phyloP scores from a whole-genome alignment of 2,888 invertebrate genomes.

The Therioaphis trifolii region DNA sequence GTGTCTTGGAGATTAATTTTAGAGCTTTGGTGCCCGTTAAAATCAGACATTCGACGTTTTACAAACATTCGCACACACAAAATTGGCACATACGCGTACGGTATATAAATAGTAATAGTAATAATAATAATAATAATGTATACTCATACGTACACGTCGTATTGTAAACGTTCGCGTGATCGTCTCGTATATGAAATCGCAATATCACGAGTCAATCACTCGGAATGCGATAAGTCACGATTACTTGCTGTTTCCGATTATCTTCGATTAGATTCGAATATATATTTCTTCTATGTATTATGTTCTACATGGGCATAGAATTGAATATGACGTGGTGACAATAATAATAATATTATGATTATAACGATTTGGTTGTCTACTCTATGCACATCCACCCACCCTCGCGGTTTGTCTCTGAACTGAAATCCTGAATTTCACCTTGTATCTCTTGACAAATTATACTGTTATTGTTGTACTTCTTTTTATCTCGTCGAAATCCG shows the following conservation, averaged over 20 bases:
- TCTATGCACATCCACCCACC: neutral
- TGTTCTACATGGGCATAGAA: neutral
- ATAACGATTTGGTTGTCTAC: neutral
- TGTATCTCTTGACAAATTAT: conserved; percentile 38
- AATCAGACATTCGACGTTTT: conserved; percentile 35
- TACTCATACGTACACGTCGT: neutral
- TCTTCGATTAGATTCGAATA: conserved; percentile 3
- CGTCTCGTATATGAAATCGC: conserved; percentile 38
- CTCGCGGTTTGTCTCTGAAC: conserved; percentile 1
- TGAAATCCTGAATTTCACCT: neutral
- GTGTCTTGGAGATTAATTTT: conserved; percentile 41
- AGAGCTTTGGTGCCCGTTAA: conserved; percentile 31
- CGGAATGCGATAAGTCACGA: conserved; percentile 52
- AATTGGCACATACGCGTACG: neutral
- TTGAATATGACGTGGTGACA: neutral
- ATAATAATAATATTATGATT: neutral
- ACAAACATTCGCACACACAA: neutral
- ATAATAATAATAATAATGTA: neutral
- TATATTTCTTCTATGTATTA: neutral
- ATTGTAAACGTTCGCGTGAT: neutral
- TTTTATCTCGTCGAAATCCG: conserved; percentile 10
- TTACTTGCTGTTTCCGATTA: conserved; percentile 53
- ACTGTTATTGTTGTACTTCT: conserved; percentile 6
- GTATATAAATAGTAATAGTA: neutral
- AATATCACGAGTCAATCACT: conserved; percentile 54